Percentiles rank a stretch among this genome's conserved stretches.
These are phyloP conservation scores for Spondyliosoma cantharus DNA, from an alignment of 2,797 vertebrate genomes.

Conservation along the genomic window DNA sequence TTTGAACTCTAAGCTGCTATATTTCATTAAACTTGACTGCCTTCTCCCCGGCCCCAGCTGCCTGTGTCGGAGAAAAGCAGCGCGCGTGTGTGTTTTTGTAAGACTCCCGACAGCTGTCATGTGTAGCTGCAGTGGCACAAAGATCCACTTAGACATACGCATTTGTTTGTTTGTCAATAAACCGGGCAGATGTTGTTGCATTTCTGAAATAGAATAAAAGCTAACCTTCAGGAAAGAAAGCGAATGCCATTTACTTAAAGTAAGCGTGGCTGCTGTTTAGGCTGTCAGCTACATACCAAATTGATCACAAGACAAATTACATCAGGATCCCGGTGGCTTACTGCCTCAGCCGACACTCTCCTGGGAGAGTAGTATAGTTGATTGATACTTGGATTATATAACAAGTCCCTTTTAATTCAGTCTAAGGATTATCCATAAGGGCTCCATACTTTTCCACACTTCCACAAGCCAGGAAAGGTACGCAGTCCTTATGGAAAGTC, in stretches of 20 bases:
- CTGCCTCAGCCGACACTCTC: not conserved
- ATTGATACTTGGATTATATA: slow-evolving; percentile 36
- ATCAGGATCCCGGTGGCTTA: not conserved
- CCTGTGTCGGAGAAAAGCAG: slow-evolving; percentile 49
- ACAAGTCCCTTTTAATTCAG: slow-evolving; percentile 61
- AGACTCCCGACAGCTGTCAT: slow-evolving; percentile 24
- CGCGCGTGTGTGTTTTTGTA: slow-evolving; percentile 44
- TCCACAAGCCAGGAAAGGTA: slow-evolving; percentile 56
- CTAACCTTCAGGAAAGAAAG: not conserved
- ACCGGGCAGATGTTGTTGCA: not conserved
- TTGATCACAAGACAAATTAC: not conserved
- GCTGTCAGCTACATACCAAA: not conserved
- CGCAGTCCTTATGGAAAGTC: slow-evolving; percentile 51
- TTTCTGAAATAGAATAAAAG: not conserved
- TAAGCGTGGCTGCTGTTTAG: not conserved
- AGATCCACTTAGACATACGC: not conserved
- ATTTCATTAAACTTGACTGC: slow-evolving; percentile 79
- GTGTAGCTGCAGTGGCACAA: slow-evolving; percentile 17
- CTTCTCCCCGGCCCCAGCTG: slow-evolving; percentile 66
- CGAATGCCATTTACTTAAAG: not conserved
- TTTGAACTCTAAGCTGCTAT: slow-evolving; percentile 82
- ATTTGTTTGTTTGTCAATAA: slow-evolving; percentile 14
- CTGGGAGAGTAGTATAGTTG: not conserved
- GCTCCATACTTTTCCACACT: slow-evolving; percentile 51
- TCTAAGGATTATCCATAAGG: slow-evolving; percentile 25